Base-by-base conservation (phyloP, 2,888 invertebrate species). In the Cactoblastis cactorum region DNA sequence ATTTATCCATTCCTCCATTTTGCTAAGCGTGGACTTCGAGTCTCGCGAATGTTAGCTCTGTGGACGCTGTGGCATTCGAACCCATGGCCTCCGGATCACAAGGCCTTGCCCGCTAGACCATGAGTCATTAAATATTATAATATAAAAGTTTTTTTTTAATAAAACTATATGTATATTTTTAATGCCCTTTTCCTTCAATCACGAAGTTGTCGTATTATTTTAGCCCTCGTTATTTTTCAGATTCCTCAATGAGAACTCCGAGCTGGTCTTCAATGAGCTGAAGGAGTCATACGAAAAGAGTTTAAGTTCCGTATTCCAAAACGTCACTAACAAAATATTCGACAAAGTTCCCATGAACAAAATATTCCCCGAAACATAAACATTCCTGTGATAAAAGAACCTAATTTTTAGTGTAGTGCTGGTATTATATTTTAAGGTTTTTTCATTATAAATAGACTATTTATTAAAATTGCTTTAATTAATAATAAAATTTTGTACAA, bases 261-360 rank as follows among this genome's bases (percentile, higher is more conserved):
- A 93, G 18, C 75, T 92, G 0, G 91, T 94, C 1, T 94, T 94
- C 76, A 91, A 91, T 59, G 94, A 94, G 65, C 74, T 95, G 24
- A 92, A 94, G 66, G 86, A 87, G 0, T 92, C 94, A 0, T 94
- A 94, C 71, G 93, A 94, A 62, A 91, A 92, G 53, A 91, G 93
- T 8, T 91, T 94, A 52, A 93, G 93, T 39, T 67, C 91, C 0
- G 91, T 94, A 0, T 94, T 94, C 75, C 85, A 90, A 34, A 91
- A 93, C 43, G 86, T 94, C 11, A 91, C 92, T 0, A 94, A 94
- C 65, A 88, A 92, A 59, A 90, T 95, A 57, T 94, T 94, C 64
- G 92, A 91, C 53, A 92, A 91, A 61, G 92, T 95, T 14, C 93
- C 94, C 1, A 89, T 94, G 70, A 90, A 92, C 59, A 90, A 91